Evolutionary conservation across 2,113 vertebrate species (phyloP).

Genomic region (Eurystomus gularis): DNA sequence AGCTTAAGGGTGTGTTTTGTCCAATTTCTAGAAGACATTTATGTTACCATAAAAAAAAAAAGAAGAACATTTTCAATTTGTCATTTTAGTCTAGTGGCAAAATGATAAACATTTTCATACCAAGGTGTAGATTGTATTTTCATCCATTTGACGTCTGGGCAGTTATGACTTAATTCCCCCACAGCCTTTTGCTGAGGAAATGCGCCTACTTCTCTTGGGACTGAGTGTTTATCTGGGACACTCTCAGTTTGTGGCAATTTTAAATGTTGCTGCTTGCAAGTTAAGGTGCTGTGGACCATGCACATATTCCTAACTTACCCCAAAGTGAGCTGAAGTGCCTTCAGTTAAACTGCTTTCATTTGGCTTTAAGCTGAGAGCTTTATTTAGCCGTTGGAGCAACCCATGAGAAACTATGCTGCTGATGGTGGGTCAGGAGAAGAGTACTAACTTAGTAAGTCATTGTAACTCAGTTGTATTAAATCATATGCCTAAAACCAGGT

Average conservation of each 20-base stretch:
- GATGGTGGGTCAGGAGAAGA: not conserved
- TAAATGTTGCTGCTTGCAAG: not conserved
- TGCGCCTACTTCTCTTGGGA: not conserved
- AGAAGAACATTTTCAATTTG: not conserved
- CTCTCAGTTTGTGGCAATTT: not conserved
- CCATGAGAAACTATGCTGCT: not conserved
- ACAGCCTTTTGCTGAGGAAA: not conserved
- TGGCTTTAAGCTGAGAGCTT: not conserved
- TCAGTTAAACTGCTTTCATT: not conserved
- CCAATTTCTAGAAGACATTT: not conserved
- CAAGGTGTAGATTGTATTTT: not conserved
- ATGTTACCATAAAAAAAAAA: not conserved
- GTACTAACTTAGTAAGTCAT: not conserved
- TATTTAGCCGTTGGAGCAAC: not conserved
- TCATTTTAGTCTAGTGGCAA: not conserved
- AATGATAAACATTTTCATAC: not conserved
- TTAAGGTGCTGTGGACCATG: not conserved
- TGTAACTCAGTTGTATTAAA: not conserved
- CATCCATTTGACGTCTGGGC: not conserved
- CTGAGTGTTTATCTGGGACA: not conserved
- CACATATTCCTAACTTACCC: not conserved
- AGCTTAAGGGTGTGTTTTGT: not conserved
- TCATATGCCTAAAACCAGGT: not conserved
- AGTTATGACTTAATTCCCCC: not conserved
- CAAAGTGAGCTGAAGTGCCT: not conserved